Evolutionary conservation across 2,113 vertebrate species (phyloP).

Genomic region (Trachemys scripta): DNA sequence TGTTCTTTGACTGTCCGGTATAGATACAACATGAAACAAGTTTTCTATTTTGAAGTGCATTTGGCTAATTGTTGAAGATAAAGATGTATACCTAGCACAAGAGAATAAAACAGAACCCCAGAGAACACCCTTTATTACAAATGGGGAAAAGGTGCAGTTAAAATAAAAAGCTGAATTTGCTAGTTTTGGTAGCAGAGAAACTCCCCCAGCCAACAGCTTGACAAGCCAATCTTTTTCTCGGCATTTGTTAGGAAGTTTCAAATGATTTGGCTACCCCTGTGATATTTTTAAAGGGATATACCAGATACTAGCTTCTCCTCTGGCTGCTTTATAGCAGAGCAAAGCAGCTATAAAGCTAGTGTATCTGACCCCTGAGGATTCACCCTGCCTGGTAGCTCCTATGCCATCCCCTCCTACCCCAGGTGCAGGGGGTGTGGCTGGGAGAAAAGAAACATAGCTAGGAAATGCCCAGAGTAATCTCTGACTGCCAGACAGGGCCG

Average conservation of each 20-base stretch:
- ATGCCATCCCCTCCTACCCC: background rate
- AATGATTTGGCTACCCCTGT: background rate
- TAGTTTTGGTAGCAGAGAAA: background rate
- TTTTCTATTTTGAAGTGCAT: background rate
- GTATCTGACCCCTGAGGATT: background rate
- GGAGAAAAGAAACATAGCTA: background rate
- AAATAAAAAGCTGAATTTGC: background rate
- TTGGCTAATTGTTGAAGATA: background rate
- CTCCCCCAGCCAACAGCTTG: background rate
- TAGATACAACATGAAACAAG: background rate
- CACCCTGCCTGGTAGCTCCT: background rate
- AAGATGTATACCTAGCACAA: background rate
- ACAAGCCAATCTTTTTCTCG: background rate
- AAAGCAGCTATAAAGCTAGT: background rate
- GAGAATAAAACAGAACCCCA: background rate
- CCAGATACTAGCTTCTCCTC: background rate
- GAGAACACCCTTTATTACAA: background rate
- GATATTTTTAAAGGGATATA: background rate
- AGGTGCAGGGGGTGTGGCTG: background rate
- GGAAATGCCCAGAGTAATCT: background rate
- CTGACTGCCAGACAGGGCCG: background rate
- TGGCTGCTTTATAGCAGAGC: too few species aligned
- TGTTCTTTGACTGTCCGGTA: background rate
- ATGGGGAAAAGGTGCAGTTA: background rate
- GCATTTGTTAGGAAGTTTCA: background rate